A percentile compares a stretch with the other conserved stretches of the same genome.
These are phyloP conservation scores for Corythaixoides concolor DNA, from an alignment of 2,113 vertebrate genomes.

Conservation along the genomic window DNA sequence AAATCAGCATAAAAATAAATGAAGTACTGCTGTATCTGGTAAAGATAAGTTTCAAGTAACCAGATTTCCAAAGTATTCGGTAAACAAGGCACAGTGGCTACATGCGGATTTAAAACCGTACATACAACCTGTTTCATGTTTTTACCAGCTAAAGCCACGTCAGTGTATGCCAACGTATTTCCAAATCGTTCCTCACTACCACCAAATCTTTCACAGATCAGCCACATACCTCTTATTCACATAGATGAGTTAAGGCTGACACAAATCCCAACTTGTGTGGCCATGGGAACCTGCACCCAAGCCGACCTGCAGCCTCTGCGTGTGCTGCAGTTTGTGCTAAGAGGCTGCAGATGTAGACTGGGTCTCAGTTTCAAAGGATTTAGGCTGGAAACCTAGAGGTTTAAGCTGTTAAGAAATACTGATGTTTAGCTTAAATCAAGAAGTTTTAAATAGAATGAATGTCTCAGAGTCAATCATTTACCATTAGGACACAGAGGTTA, in stretches of 20 bases:
- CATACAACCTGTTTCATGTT: accelerated
- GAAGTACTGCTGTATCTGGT: neutral
- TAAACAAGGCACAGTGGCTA: neutral
- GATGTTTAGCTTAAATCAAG: too few relatives aligned
- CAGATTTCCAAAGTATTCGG: neutral
- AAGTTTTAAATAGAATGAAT: too few relatives aligned
- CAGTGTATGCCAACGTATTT: accelerated
- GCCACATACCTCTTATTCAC: accelerated
- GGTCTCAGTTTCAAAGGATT: neutral
- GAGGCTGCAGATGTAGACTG: accelerated
- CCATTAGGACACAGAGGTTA: too few relatives aligned
- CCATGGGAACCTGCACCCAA: too few relatives aligned
- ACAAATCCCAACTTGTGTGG: accelerated
- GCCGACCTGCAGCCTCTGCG: too few relatives aligned
- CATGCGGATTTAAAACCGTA: neutral
- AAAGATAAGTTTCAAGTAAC: neutral
- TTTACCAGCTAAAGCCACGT: neutral
- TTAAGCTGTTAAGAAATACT: too few relatives aligned
- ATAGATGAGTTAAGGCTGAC: accelerated
- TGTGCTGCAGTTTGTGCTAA: accelerated
- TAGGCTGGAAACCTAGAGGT: neutral
- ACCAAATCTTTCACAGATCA: neutral
- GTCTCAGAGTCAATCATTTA: too few relatives aligned
- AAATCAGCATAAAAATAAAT: neutral
- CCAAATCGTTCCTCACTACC: neutral